Conservation (phyloP, 2,797 vertebrate genomes). For the Acanthornis magna region DNA sequence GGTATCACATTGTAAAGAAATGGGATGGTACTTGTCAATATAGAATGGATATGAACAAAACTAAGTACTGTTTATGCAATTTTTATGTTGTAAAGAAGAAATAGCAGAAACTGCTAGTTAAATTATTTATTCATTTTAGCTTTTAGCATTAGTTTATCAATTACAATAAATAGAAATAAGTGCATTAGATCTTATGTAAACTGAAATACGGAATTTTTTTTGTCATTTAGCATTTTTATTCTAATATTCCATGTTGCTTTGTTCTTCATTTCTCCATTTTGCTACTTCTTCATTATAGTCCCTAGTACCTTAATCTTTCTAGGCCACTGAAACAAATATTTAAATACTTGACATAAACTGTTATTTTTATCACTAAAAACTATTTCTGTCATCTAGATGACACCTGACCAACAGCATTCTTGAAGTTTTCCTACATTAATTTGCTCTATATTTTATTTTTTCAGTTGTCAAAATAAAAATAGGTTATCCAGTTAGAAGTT, state of each 20-base stretch:
- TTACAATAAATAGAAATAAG: background rate
- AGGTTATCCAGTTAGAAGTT: slow-evolving; percentile 21
- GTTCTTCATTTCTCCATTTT: background rate
- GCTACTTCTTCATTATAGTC: background rate
- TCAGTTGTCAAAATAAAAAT: slow-evolving; percentile 26
- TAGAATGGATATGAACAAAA: background rate
- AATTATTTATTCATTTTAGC: background rate
- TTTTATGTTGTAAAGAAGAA: background rate
- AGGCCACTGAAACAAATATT: background rate
- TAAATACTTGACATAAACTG: background rate
- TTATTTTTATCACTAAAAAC: background rate
- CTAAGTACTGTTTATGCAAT: background rate
- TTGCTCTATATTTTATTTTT: slow-evolving; percentile 12
- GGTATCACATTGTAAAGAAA: background rate
- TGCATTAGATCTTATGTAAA: background rate
- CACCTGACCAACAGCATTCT: background rate
- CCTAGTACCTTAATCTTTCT: background rate
- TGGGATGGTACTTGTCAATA: background rate
- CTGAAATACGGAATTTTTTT: rapidly evolving
- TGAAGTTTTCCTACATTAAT: background rate
- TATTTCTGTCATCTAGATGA: background rate
- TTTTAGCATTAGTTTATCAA: background rate
- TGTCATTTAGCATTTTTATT: background rate
- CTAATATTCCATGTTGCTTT: background rate
- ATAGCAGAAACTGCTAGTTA: background rate